Conservation (phyloP, 2,797 vertebrate genomes). For the Balearica regulorum region DNA sequence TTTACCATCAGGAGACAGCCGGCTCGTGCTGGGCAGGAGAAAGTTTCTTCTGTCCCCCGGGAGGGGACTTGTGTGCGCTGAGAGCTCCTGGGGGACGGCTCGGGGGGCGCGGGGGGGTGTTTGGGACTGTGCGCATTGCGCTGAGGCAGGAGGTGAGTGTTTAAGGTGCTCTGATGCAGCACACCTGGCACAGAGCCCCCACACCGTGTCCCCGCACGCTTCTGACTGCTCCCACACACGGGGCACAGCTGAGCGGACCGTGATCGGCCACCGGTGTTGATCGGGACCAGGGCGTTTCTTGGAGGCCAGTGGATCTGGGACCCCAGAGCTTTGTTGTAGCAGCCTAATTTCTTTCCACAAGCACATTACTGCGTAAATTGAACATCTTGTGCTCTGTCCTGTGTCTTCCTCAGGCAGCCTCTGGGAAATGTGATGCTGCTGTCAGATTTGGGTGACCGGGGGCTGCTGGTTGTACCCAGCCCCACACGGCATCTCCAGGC, state of each 20-base stretch:
- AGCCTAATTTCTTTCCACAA: background rate
- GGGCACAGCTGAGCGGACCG: background rate
- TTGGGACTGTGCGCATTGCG: fast-evolving
- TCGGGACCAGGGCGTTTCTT: background rate
- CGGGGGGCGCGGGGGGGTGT: background rate
- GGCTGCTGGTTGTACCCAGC: background rate
- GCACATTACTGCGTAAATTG: fast-evolving
- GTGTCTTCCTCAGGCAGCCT: background rate
- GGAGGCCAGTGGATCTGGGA: background rate
- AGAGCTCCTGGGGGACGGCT: background rate
- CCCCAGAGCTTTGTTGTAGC: background rate
- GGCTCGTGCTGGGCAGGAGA: background rate
- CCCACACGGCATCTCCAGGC: background rate
- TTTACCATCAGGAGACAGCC: background rate
- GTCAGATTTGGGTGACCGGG: no score
- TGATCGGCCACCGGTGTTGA: fast-evolving
- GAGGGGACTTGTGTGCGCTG: background rate
- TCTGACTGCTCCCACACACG: background rate
- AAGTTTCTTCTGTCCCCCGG: background rate
- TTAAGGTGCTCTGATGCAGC: background rate
- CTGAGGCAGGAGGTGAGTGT: background rate
- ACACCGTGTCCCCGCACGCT: fast-evolving
- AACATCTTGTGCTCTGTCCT: background rate
- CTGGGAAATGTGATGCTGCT: background rate
- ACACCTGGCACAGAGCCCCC: background rate